Percentiles rank a stretch among this genome's conserved stretches.
Conservation (phyloP, 1,140 invertebrate genomes). For the Pseudachorutes palmiensis region DNA sequence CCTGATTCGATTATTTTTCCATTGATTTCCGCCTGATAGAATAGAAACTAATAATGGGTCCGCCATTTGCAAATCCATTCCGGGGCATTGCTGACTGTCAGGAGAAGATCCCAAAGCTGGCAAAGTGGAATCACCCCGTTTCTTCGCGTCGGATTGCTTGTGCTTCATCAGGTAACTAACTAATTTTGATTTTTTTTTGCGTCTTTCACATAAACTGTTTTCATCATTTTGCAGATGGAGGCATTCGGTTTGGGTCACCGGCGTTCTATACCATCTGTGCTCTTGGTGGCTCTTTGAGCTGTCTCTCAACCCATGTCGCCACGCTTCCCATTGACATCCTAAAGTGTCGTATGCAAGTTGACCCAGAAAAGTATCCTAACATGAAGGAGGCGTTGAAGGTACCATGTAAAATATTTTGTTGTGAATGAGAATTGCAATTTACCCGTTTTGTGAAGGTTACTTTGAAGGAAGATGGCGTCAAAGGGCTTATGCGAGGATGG, state of each 20-base stretch:
- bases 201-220: too few species aligned
- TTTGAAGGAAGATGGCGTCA: conserved; percentile 51
- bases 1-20: too few species aligned
- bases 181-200: too few species aligned
- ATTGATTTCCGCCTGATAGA: too few species aligned
- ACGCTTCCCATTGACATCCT: conserved; percentile 60
- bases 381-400: conserved; percentile 49
- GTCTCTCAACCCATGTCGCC: conserved; percentile 58
- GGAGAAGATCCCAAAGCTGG: too few species aligned
- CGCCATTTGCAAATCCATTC: too few species aligned
- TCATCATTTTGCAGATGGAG: conserved; percentile 14
- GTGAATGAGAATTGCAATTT: not conserved
- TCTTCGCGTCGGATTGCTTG: too few species aligned
- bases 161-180: too few species aligned
- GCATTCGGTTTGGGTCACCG: conserved; percentile 49
- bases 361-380: conserved; percentile 52
- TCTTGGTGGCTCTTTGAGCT: conserved; percentile 57
- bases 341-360: conserved; percentile 60
- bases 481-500: conserved; percentile 56
- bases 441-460: conserved; percentile 41
- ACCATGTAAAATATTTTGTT: not conserved
- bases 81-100: too few species aligned
- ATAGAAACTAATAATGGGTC: too few species aligned
- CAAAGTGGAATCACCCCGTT: too few species aligned
- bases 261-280: conserved; percentile 54